Evolutionary conservation across 2,888 invertebrate species (phyloP).

Genomic region (Epirrita christyi): DNA sequence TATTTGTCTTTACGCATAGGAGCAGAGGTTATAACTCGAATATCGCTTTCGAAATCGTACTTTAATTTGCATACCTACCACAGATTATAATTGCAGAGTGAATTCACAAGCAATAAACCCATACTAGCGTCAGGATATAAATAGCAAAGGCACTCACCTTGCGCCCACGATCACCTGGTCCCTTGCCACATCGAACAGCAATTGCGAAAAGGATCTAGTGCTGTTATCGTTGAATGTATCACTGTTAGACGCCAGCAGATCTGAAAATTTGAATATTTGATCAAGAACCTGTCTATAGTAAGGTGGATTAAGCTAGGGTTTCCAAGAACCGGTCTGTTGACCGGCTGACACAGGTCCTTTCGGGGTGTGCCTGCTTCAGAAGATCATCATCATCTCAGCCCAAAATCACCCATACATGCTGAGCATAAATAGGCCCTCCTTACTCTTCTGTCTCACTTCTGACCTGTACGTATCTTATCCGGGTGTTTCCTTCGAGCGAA

Average conservation of each 20-base stretch:
- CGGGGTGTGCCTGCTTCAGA: too few relatives aligned
- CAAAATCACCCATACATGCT: too few relatives aligned
- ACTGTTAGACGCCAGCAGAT: slow-evolving; percentile 84
- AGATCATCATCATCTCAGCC: too few relatives aligned
- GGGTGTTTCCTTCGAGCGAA: too few relatives aligned
- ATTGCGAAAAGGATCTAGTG: slow-evolving; percentile 91
- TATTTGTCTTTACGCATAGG: neutral
- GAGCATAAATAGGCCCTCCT: too few relatives aligned
- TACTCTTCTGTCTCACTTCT: too few relatives aligned
- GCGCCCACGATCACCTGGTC: slow-evolving; percentile 96
- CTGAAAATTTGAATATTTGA: slow-evolving; percentile 47
- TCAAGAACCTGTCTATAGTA: slow-evolving; percentile 39
- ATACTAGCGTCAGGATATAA: slow-evolving; percentile 30
- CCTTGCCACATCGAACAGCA: slow-evolving; percentile 94
- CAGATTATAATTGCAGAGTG: slow-evolving; percentile 36
- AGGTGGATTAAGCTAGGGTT: slow-evolving; percentile 17
- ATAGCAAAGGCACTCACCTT: slow-evolving; percentile 86
- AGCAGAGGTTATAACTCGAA: neutral
- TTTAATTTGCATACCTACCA: neutral
- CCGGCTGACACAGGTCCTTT: too few relatives aligned
- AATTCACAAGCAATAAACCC: slow-evolving; percentile 33
- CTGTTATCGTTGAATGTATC: slow-evolving; percentile 89
- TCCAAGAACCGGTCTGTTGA: too few relatives aligned
- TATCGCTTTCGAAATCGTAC: neutral
- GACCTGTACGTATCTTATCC: too few relatives aligned